A percentile compares a stretch with the other conserved stretches of the same genome.
These are phyloP conservation scores for Silurus asotus DNA, from an alignment of 2,113 vertebrate genomes.

Conservation along the genomic window DNA sequence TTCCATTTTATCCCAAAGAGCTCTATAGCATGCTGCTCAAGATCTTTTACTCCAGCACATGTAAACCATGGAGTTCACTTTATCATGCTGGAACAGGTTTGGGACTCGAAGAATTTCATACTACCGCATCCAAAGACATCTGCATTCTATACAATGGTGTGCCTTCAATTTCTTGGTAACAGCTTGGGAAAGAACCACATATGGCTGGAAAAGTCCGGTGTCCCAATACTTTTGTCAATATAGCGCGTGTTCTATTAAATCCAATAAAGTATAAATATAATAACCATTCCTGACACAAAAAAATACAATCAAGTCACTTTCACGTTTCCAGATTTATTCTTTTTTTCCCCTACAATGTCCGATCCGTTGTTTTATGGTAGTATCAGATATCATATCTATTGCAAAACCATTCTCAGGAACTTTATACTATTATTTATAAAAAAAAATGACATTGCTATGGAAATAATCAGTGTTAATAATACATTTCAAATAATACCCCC, in stretches of 20 bases:
- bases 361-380: not conserved
- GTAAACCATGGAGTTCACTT: too few relatives aligned
- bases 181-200: too few relatives aligned
- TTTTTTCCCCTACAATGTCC: not conserved
- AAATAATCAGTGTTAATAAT: not conserved
- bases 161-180: too few relatives aligned
- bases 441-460: not conserved
- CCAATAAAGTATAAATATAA: not conserved
- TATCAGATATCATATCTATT: not conserved
- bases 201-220: too few relatives aligned
- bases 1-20: too few relatives aligned
- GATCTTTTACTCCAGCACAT: too few relatives aligned
- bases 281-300: not conserved
- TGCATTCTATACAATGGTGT: too few relatives aligned
- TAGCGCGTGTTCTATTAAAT: not conserved
- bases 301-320: not conserved
- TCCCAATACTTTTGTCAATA: too few relatives aligned
- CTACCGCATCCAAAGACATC: too few relatives aligned
- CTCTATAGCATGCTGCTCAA: too few relatives aligned
- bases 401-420: not conserved
- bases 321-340: not conserved
- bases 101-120: too few relatives aligned
- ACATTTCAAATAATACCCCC: not conserved
- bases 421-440: not conserved
- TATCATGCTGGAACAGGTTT: too few relatives aligned